These are phyloP conservation scores for Frankliniella intonsa DNA, from an alignment of 2,888 invertebrate species.

Conservation along the genomic window DNA sequence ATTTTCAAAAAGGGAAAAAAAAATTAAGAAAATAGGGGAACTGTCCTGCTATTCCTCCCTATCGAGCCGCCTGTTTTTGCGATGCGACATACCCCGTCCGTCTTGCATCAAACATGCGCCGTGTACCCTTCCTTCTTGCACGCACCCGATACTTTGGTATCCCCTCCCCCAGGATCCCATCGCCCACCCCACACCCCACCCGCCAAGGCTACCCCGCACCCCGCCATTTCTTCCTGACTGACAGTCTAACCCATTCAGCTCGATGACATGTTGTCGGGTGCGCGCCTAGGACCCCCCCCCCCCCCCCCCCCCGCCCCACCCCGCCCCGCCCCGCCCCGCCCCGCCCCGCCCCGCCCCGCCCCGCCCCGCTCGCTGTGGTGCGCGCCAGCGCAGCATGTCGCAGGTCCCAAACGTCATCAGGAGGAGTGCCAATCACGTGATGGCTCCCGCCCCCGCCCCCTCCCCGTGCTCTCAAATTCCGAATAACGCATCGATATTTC, in stretches of 20 bases:
- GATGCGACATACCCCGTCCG: neutral
- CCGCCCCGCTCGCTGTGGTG: neutral
- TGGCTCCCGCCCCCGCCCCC: neutral
- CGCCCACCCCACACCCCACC: too few relatives aligned
- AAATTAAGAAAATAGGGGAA: too few relatives aligned
- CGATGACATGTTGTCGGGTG: neutral
- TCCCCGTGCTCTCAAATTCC: too few relatives aligned
- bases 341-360: neutral
- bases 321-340: neutral
- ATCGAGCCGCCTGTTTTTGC: neutral
- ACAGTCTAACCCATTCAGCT: neutral
- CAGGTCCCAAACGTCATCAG: constrained; percentile 18
- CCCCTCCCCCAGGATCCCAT: too few relatives aligned
- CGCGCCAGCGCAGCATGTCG: neutral
- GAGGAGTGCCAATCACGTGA: constrained; percentile 11
- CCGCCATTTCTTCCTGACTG: neutral
- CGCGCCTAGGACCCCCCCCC: neutral
- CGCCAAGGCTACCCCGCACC: neutral
- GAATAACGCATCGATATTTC: too few relatives aligned
- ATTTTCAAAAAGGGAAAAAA: too few relatives aligned
- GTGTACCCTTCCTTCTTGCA: too few relatives aligned
- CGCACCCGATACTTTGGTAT: too few relatives aligned
- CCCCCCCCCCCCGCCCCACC: neutral
- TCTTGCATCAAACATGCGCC: too few relatives aligned
- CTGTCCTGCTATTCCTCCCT: too few relatives aligned